Base-by-base conservation (phyloP, 2,888 invertebrate genomes). In the Microctonus hyperodae region DNA sequence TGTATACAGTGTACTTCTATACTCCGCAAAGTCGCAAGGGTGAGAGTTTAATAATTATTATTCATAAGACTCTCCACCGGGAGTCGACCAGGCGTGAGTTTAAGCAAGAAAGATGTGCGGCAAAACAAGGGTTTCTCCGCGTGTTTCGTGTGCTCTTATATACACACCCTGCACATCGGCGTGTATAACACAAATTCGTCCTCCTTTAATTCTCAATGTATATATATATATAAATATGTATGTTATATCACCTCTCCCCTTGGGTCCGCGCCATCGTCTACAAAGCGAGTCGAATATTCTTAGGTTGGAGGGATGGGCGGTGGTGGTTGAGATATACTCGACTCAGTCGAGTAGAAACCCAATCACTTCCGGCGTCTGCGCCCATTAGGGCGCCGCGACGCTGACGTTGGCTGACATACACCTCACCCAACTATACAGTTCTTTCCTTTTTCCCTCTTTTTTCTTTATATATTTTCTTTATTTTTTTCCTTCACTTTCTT, bases 341-440 rank as follows among this genome's bases (percentile, higher is more conserved):
- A 83, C 79, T 84, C 85, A 85, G 84, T 84, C 84, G 83, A 83
- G 85, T 84, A 83, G 86, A 86, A 87, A 87, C 85, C 86, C 87
- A 87, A 87, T 87, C 87, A 85, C 86, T 87, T 87, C 87, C 87
- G 86, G 86, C 86, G 87, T 86, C 87, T 84, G 84, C 82, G 82
- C 85, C 86, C 84, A 86, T 87, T 87, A 87, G 84, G 82, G 83
- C 81, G 83, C 83, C 84, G 85, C 83, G 84, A 85, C 82, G 84
- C 83, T 83, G 83, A 84, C 83, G 83, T 83, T 78, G 82, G 80
- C 83, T 83, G 84, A 84, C 84, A 81, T 82, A 80, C 79, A 78
- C 76, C 71, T 62, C 70, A 40, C 53, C 66, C 61, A 69, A 23
- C 40, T 61, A n/a, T n/a, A 67, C 68, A 68, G 72, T 60, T 64